phyloP scores from a whole-genome alignment of 1,140 invertebrate genomes.

The Drosophila littoralis region DNA sequence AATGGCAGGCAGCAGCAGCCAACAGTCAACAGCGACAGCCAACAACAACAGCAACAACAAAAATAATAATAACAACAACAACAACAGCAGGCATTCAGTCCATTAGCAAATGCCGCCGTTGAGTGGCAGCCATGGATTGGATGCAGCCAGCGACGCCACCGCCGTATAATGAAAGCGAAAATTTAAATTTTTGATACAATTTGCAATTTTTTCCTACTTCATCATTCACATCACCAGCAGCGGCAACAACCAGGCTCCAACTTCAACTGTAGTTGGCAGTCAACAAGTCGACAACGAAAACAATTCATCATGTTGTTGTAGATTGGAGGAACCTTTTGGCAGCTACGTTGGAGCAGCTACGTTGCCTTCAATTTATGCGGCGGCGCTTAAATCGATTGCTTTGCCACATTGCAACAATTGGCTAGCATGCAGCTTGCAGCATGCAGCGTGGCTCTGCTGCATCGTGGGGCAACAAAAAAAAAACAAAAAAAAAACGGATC shows the following conservation, averaged over 20 bases:
- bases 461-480: constrained; percentile 13
- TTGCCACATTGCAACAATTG: constrained; percentile 80
- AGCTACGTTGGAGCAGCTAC: constrained; percentile 28
- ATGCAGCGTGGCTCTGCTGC: constrained; percentile 18
- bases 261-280: constrained; percentile 56
- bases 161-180: constrained; percentile 79
- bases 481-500: constrained; percentile 15
- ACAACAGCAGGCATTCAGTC: constrained; percentile 45
- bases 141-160: constrained; percentile 27
- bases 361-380: constrained; percentile 71
- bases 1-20: constrained; percentile 54
- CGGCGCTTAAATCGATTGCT: constrained; percentile 80
- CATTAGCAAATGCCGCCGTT: constrained; percentile 68
- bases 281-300: constrained; percentile 81
- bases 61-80: constrained; percentile 23
- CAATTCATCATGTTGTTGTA: constrained; percentile 78
- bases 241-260: constrained; percentile 29
- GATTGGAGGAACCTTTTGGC: constrained; percentile 73
- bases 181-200: constrained; percentile 82
- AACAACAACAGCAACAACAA: constrained; percentile 14
- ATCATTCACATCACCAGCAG: constrained; percentile 64
- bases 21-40: constrained; percentile 14
- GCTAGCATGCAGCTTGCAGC: constrained; percentile 35
- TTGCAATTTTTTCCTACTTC: constrained; percentile 77
- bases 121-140: constrained; percentile 44